Conservation (phyloP, 2,797 vertebrate genomes). For the Myotis daubentonii region DNA sequence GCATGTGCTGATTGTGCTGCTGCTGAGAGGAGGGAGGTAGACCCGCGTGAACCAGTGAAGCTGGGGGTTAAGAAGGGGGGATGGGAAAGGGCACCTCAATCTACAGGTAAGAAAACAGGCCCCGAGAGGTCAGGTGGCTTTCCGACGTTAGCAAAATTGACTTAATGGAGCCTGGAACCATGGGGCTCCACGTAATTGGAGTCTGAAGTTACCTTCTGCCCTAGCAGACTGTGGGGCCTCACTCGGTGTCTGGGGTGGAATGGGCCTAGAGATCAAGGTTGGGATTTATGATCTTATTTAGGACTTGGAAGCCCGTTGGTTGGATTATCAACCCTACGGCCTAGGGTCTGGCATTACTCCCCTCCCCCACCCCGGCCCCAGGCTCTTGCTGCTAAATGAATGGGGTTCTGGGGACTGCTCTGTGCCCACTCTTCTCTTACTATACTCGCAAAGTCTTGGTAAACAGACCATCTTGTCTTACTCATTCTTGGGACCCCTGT, state of each 20-base stretch:
- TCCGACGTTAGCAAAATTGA: background rate
- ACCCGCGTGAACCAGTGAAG: background rate
- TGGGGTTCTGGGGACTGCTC: background rate
- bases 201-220: background rate
- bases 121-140: background rate
- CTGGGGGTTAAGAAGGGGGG: background rate
- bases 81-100: background rate
- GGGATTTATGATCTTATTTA: background rate
- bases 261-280: background rate
- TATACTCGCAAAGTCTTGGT: background rate
- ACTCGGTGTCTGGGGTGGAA: background rate
- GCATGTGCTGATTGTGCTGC: background rate
- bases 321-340: background rate
- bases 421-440: background rate
- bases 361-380: background rate
- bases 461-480: background rate
- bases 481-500: background rate
- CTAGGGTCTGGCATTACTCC: background rate
- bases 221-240: background rate
- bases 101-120: background rate
- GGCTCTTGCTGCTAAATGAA: background rate
- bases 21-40: background rate
- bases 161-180: background rate
- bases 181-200: background rate
- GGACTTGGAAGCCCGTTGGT: conserved; percentile 9